A percentile compares a stretch with the other conserved stretches of the same genome.
Evolutionary conservation across 2,113 vertebrate species (phyloP).

Genomic region (Tachysurus vachellii): DNA sequence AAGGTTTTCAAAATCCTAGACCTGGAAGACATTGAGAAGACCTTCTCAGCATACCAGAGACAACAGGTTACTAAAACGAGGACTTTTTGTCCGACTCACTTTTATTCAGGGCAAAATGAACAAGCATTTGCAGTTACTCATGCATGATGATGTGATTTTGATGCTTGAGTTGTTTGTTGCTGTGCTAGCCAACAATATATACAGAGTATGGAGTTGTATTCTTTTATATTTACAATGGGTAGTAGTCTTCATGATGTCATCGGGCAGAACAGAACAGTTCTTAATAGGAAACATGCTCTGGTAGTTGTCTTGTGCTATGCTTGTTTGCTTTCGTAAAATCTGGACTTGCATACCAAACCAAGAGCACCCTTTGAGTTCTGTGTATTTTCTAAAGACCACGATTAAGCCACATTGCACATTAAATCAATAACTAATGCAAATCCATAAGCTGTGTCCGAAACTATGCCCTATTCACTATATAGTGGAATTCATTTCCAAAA

Average conservation of each 20-base stretch:
- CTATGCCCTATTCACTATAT: not conserved
- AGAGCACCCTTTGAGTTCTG: not conserved
- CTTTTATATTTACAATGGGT: slow-evolving; percentile 41
- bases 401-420: not conserved
- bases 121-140: slow-evolving; percentile 33
- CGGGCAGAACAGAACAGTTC: slow-evolving; percentile 21
- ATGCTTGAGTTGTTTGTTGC: slow-evolving; percentile 12
- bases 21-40: slow-evolving; percentile 93
- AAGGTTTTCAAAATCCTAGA: slow-evolving; percentile 94
- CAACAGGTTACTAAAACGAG: slow-evolving; percentile 82
- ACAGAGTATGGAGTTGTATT: slow-evolving; percentile 36
- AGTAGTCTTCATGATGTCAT: slow-evolving; percentile 29
- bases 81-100: not conserved
- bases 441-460: not conserved
- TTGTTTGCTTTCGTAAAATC: slow-evolving; percentile 1
- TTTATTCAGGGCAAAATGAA: slow-evolving; percentile 5
- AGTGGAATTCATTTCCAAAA: not conserved
- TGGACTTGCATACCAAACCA: slow-evolving; percentile 4
- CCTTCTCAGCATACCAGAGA: slow-evolving; percentile 97
- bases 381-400: not conserved
- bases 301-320: not conserved
- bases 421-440: slow-evolving; percentile 8
- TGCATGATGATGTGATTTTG: slow-evolving; percentile 39
- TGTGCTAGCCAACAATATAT: slow-evolving; percentile 11
- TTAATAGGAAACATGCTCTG: slow-evolving; percentile 36